Evolutionary conservation across 1,140 invertebrate genomes (phyloP), one percentile per base, ranked within the genome.

Genomic region (Sarcophaga bullata): DNA sequence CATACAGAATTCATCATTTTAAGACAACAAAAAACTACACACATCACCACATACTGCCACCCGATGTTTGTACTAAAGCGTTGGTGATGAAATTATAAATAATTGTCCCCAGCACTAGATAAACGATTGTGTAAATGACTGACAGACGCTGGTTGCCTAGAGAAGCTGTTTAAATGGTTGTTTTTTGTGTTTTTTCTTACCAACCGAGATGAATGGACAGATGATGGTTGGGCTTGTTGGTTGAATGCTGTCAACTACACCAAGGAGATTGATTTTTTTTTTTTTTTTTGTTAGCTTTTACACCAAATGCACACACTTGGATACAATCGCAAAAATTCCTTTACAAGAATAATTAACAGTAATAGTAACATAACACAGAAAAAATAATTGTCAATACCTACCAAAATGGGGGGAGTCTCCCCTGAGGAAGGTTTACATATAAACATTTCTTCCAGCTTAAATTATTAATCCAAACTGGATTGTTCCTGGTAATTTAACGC

Each of bases 81-180:
- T 78, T 78, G 75, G 75, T 78, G 75, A 78, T 78, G 75, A 78
- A 78, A 78, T 78, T 78, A 78, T 78, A 78, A 78, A 78, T 78
- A 78, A 78, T 78, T 78, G 75, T 78, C 62, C 62, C 62, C 62
- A 68, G 62, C 62, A 68, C 62, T 19, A 68, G n/a, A 25, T 68
- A 25, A 68, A 25, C 19, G 17, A 48, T 78, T 78, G 75, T 8
- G 50, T 50, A n/a, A 76, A 49, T 76, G 73, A 76, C 73, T 49
- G 48, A 49, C 73, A 37, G 13, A 47, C 37, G 3, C 75, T 78
- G 75, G n/a, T 48, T 50, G 75, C 17, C 9, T 37, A 46, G 13
- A 13, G 13, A 47, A 13, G 8, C 75, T 78, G 75, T 11, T 48
- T 50, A 48, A 46, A 13, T 78, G 75, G 17, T 10, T 17, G 49